Evolutionary conservation across 1,140 invertebrate species (phyloP).

Genomic region (Conus betulinus): DNA sequence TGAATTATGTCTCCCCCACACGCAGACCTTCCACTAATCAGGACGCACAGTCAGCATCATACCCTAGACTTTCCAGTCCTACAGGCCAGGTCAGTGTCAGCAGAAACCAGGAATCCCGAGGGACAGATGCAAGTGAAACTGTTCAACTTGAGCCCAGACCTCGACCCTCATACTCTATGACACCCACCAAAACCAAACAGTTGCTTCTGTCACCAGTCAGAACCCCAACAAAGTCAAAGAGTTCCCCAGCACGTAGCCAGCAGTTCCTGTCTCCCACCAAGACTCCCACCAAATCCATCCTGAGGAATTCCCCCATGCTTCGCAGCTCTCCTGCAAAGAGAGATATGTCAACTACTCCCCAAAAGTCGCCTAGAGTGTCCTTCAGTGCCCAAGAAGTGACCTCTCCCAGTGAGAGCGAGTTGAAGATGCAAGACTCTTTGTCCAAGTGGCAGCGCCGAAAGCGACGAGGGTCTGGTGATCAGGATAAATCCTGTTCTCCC

Average conservation of each 20-base stretch:
- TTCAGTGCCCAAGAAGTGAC: conserved; percentile 12
- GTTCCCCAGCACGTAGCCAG: not conserved
- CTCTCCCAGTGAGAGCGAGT: conserved; percentile 46
- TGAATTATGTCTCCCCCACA: conserved; percentile 16
- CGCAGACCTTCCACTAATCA: not conserved
- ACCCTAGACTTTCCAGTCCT: not conserved
- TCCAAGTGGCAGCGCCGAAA: conserved; percentile 56
- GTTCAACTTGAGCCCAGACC: not conserved
- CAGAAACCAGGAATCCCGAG: too few species aligned
- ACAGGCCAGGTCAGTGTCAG: not conserved
- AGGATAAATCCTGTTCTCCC: not conserved
- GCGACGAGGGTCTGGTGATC: conserved; percentile 26
- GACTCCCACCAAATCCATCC: conserved; percentile 25
- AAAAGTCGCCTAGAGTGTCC: conserved; percentile 19
- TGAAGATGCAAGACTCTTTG: conserved; percentile 56
- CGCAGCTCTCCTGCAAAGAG: not conserved
- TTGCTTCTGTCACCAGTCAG: not conserved
- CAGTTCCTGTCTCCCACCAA: conserved; percentile 21
- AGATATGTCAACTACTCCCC: not conserved
- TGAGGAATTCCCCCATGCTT: conserved; percentile 11
- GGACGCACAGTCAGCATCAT: not conserved
- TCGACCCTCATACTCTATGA: not conserved
- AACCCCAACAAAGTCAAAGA: not conserved
- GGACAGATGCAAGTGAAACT: too few species aligned
- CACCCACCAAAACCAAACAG: not conserved